phyloP scores from a whole-genome alignment of 1,140 invertebrate species.

The Leptopilina boulardi region DNA sequence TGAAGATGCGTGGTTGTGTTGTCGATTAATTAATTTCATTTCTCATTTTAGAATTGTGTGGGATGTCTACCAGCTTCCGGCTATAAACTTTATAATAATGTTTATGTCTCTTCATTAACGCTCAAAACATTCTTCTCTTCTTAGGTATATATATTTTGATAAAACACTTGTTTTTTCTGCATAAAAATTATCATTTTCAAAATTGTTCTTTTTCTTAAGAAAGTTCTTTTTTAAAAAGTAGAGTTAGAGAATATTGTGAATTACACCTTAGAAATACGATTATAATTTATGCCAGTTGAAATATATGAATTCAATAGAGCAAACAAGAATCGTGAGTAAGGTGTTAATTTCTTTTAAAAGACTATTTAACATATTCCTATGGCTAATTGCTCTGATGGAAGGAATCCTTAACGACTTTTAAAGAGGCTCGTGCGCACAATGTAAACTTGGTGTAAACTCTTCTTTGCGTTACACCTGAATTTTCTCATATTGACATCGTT shows the following conservation, averaged over 20 bases:
- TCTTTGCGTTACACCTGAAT: neutral
- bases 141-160: no score
- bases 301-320: constrained; percentile 4
- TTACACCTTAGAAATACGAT: no score
- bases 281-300: neutral
- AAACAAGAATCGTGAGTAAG: neutral
- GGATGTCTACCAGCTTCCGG: neutral
- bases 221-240: no score
- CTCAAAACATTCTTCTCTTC: neutral
- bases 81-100: neutral
- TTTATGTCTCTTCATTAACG: neutral
- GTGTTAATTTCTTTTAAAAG: constrained; percentile 29
- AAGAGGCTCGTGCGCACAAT: constrained; percentile 19
- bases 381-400: constrained; percentile 14
- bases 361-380: constrained; percentile 24
- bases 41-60: neutral
- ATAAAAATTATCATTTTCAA: no score
- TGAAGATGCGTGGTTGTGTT: neutral
- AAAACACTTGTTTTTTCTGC: neutral
- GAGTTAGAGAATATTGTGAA: no score
- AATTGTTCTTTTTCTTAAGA: no score
- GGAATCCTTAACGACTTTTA: neutral
- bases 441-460: neutral
- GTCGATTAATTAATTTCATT: constrained; percentile 16
- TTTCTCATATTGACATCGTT: neutral